Percentiles rank a stretch among this genome's conserved stretches.
Conservation (phyloP, 1,140 invertebrate genomes). For the Drosophila ohnishii region DNA sequence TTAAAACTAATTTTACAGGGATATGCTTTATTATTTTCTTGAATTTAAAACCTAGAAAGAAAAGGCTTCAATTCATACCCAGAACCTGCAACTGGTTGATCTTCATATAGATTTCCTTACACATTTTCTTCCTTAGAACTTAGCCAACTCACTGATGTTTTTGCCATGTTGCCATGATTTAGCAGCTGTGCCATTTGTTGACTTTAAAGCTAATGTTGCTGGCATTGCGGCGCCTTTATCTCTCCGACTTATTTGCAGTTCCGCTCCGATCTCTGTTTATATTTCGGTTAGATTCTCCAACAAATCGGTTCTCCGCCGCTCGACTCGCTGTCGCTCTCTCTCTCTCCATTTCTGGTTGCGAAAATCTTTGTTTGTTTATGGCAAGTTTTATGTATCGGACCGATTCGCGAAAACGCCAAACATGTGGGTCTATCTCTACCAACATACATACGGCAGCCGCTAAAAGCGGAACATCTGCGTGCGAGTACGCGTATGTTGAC, state of each 20-base stretch:
- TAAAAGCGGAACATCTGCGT: constrained; percentile 42
- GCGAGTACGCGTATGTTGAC: constrained; percentile 53
- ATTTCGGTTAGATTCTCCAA: constrained; percentile 34
- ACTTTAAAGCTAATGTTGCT: constrained; percentile 19
- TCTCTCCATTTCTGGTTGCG: constrained; percentile 20
- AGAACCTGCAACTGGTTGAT: background rate
- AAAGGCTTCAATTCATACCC: background rate
- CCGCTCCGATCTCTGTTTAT: constrained; percentile 58
- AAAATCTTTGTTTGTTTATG: constrained; percentile 65
- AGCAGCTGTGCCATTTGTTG: constrained; percentile 8
- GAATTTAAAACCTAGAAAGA: too few species aligned
- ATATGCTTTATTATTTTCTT: too few species aligned
- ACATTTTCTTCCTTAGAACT: background rate
- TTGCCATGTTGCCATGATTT: background rate
- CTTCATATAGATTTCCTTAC: background rate
- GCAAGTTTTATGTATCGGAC: constrained; percentile 65
- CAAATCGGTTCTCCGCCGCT: background rate
- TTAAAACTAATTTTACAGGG: too few species aligned
- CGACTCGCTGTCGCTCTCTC: background rate
- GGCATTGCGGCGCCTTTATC: constrained; percentile 19
- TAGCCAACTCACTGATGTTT: too few species aligned
- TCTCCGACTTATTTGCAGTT: constrained; percentile 24
- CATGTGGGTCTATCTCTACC: constrained; percentile 56
- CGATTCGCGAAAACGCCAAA: constrained; percentile 65
- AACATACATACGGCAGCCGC: constrained; percentile 8